Conservation (phyloP, 2,888 invertebrate genomes). For the Nemapogon koenigi region DNA sequence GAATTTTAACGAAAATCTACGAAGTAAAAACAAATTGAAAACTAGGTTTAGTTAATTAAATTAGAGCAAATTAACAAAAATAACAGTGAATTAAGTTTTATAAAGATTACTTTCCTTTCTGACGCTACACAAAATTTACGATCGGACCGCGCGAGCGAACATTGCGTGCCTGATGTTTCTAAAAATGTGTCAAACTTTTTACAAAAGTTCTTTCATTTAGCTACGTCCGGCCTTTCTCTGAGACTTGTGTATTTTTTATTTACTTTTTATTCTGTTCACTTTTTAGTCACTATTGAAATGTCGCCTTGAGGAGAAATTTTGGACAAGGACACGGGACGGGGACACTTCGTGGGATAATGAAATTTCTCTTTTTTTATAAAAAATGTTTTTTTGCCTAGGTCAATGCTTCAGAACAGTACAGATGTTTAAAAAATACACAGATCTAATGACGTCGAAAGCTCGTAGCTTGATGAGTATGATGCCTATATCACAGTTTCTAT, state of each 20-base stretch:
- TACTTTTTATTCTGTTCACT: conserved; percentile 57
- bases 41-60: too few species aligned
- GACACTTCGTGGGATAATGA: conserved; percentile 39
- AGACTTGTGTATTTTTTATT: conserved; percentile 47
- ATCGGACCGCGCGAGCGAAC: conserved; percentile 46
- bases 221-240: conserved; percentile 52
- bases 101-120: conserved; percentile 58
- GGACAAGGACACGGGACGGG: conserved; percentile 38
- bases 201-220: conserved; percentile 61
- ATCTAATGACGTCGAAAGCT: too few species aligned
- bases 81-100: too few species aligned
- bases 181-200: conserved; percentile 66
- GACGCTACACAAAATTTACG: conserved; percentile 60
- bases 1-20: too few species aligned
- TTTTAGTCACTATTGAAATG: conserved; percentile 58
- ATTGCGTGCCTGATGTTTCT: conserved; percentile 61
- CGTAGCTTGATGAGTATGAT: too few species aligned
- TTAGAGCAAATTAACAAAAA: too few species aligned
- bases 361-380: conserved; percentile 32
- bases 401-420: too few species aligned
- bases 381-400: too few species aligned
- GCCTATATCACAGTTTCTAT: too few species aligned
- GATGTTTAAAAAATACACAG: too few species aligned
- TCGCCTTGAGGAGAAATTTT: conserved; percentile 43
- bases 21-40: too few species aligned